Evolutionary conservation across 2,113 vertebrate species (phyloP).

Genomic region (Tinamus guttatus): DNA sequence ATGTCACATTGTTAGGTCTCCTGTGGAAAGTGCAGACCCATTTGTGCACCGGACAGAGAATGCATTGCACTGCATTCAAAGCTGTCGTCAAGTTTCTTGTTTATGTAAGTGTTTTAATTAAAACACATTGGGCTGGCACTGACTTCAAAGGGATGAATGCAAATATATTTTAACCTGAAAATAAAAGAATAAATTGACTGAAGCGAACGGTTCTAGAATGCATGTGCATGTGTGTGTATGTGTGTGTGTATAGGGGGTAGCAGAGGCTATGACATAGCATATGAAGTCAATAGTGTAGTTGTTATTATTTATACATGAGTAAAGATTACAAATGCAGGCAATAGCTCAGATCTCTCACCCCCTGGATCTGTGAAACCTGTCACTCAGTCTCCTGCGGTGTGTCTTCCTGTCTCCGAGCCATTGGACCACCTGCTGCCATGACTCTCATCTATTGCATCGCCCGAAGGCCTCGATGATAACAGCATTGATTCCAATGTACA

Average conservation of each 20-base stretch:
- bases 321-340: constrained; percentile 89
- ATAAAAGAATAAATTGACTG: constrained; percentile 43
- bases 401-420: constrained; percentile 90
- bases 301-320: constrained; percentile 92
- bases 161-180: constrained; percentile 39
- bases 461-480: constrained; percentile 92
- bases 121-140: constrained; percentile 52
- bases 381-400: constrained; percentile 89
- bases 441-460: constrained; percentile 91
- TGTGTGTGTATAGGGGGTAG: constrained; percentile 61
- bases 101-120: constrained; percentile 61
- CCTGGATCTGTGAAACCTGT: constrained; percentile 90
- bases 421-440: constrained; percentile 90
- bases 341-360: constrained; percentile 88
- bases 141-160: constrained; percentile 31
- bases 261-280: constrained; percentile 84
- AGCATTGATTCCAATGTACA: constrained; percentile 99
- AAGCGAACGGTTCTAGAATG: constrained; percentile 34
- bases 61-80: constrained; percentile 39
- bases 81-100: constrained; percentile 59
- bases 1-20: constrained; percentile 26
- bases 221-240: not conserved
- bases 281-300: constrained; percentile 86
- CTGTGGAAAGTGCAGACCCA: constrained; percentile 13
- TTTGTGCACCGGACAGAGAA: constrained; percentile 38